A percentile compares a stretch with the other conserved stretches of the same genome.
These are phyloP conservation scores for Oenanthe oenanthe DNA, from an alignment of 2,113 vertebrate genomes.

Conservation along the genomic window DNA sequence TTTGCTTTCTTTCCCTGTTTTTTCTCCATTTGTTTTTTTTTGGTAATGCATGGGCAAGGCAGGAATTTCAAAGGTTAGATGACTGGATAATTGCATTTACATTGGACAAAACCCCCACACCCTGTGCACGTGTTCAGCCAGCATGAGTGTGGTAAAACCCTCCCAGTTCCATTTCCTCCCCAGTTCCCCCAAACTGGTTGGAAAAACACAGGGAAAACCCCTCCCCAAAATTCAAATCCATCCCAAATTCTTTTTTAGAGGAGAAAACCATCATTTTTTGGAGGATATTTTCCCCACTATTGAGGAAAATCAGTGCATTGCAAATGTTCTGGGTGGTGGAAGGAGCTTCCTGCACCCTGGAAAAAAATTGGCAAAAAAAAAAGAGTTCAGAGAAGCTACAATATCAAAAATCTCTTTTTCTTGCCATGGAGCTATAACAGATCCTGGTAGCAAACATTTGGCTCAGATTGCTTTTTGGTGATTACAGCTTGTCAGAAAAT, in stretches of 20 bases:
- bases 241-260: not conserved
- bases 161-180: not conserved
- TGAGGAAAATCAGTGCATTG: not conserved
- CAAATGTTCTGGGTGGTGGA: not conserved
- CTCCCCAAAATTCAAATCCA: not conserved
- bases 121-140: fast-evolving
- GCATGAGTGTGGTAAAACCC: fast-evolving
- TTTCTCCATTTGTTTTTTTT: not conserved
- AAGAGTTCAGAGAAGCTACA: not conserved
- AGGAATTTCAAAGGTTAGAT: conserved; percentile 3
- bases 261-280: not conserved
- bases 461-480: not conserved
- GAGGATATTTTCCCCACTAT: fast-evolving
- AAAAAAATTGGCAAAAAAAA: not conserved
- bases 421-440: not conserved
- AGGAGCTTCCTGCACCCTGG: not conserved
- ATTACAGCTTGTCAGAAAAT: conserved; percentile 42
- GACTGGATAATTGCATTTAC: not conserved
- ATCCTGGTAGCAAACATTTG: not conserved
- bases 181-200: not conserved
- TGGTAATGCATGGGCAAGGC: not conserved
- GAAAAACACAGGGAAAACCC: not conserved
- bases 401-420: not conserved
- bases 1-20: not conserved
- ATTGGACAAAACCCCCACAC: not conserved